phyloP scores from a whole-genome alignment of 35 echinoderm and acorn worm genomes.

The Heliocidaris tuberculata region DNA sequence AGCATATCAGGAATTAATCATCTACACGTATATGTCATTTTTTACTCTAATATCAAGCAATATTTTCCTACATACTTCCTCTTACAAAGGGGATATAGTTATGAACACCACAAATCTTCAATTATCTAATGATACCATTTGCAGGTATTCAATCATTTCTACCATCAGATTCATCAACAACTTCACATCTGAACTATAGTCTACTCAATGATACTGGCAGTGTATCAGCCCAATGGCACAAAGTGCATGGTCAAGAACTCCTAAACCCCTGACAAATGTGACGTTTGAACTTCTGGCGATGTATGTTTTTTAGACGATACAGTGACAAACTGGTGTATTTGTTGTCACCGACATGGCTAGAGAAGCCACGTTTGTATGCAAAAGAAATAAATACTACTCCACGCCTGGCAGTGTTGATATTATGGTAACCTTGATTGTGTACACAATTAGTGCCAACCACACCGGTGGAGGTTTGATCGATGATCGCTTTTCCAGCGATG shows the following conservation, averaged over 20 bases:
- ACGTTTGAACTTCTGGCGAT: not conserved
- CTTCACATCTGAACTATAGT: not conserved
- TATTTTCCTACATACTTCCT: no score
- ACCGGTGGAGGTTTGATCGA: not conserved
- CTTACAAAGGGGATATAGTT: no score
- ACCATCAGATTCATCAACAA: not conserved
- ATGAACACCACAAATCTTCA: not conserved
- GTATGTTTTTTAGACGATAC: not conserved
- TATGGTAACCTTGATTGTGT: conserved; percentile 11
- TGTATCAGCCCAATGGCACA: not conserved
- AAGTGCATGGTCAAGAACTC: not conserved
- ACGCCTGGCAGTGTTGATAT: not conserved
- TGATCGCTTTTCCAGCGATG: not conserved
- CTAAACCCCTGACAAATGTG: not conserved
- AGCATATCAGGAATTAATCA: no score
- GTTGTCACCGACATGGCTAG: not conserved
- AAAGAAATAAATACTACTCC: not conserved
- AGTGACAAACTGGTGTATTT: not conserved
- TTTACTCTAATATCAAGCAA: not conserved
- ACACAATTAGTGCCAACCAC: conserved; percentile 9
- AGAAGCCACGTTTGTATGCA: not conserved
- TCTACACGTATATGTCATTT: not conserved
- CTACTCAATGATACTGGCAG: no score
- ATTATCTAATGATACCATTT: not conserved
- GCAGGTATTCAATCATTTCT: no score